Conservation (phyloP, 2,888 invertebrate species). For the Drosophila percnosoma region DNA sequence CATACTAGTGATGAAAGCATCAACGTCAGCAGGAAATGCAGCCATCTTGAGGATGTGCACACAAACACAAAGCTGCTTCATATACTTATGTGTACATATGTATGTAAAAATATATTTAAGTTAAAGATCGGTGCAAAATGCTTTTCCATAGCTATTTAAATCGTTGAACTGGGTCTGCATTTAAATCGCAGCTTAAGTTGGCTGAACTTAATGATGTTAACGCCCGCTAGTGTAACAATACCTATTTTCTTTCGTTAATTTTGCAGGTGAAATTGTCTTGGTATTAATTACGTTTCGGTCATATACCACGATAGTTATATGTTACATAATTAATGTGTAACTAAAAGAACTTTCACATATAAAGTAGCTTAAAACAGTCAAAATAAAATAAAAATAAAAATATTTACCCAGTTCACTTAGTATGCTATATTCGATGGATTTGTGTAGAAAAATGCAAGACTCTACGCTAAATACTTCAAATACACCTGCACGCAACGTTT, state of each 20-base stretch:
- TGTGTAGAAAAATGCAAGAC: background rate
- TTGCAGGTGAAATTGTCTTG: conserved; percentile 1
- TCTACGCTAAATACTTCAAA: conserved; percentile 16
- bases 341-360: background rate
- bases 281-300: conserved; percentile 32
- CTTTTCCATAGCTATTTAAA: background rate
- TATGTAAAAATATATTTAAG: background rate
- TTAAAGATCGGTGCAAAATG: background rate
- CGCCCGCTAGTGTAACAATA: background rate
- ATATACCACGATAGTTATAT: conserved; percentile 3
- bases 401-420: background rate
- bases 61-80: conserved; percentile 7
- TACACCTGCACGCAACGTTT: conserved; percentile 51
- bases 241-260: background rate
- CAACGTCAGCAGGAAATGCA: conserved; percentile 53
- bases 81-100: background rate
- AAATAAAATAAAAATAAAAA: too few species aligned
- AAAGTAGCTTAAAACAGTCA: background rate
- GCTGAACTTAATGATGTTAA: background rate
- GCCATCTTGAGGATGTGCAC: conserved; percentile 44
- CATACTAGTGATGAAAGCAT: conserved; percentile 3
- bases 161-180: background rate
- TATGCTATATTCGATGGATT: background rate
- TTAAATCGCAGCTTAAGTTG: background rate
- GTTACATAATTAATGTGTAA: conserved; percentile 22